These are phyloP conservation scores for Leptocoma aspasia DNA, from an alignment of 2,113 vertebrate species.

Conservation along the genomic window DNA sequence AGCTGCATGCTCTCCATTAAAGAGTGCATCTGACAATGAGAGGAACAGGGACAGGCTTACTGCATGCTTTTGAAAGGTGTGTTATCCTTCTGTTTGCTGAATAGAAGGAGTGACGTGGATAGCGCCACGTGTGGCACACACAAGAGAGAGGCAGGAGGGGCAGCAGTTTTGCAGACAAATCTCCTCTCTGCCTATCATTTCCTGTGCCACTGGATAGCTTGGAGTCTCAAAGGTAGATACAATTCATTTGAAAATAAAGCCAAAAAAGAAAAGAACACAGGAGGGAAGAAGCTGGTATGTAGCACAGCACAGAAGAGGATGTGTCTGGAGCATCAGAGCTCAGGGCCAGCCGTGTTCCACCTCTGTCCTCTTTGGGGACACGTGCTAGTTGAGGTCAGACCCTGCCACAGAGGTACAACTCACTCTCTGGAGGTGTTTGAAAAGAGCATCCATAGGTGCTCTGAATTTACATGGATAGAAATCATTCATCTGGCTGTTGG, in stretches of 20 bases:
- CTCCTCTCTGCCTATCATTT: neutral
- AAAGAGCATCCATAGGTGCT: neutral
- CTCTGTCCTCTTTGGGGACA: neutral
- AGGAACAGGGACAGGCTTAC: neutral
- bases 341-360: neutral
- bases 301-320: neutral
- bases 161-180: neutral
- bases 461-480: neutral
- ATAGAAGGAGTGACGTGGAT: neutral
- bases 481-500: neutral
- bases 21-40: neutral
- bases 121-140: accelerated
- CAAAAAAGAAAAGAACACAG: neutral
- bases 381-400: neutral
- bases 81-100: neutral
- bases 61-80: neutral
- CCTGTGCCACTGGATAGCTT: neutral
- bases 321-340: neutral
- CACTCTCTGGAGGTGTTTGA: neutral
- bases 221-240: neutral
- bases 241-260: neutral
- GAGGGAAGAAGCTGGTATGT: neutral
- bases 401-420: neutral
- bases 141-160: neutral
- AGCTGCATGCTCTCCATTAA: neutral